Percentiles rank a stretch among this genome's conserved stretches.
Evolutionary conservation across 2,888 invertebrate genomes (phyloP).

Genomic region (Spodoptera littoralis): DNA sequence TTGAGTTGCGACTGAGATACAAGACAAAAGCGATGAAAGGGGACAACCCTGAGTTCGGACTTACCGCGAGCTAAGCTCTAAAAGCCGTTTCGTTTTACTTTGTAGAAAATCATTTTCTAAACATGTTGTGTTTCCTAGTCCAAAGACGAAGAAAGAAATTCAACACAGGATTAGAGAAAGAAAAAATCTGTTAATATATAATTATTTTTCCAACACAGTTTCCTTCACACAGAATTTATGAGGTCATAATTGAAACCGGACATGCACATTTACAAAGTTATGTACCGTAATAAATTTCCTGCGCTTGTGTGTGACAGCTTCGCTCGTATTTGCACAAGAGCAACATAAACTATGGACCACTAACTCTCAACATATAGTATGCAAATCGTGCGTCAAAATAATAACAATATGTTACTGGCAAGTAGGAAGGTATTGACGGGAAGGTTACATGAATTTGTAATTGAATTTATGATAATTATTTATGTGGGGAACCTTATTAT

Average conservation of each 20-base stretch:
- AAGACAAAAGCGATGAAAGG: slow-evolving; percentile 45
- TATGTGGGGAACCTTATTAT: no score
- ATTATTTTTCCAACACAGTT: slow-evolving; percentile 1
- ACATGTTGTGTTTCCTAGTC: background rate
- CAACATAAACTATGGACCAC: slow-evolving; percentile 19
- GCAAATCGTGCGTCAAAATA: slow-evolving; percentile 27
- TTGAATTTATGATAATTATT: slow-evolving; percentile 1
- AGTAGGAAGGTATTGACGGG: slow-evolving; percentile 5
- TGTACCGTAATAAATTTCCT: slow-evolving; percentile 39
- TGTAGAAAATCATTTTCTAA: slow-evolving; percentile 5
- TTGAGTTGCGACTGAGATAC: slow-evolving; percentile 33
- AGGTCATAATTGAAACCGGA: slow-evolving; percentile 28
- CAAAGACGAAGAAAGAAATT: slow-evolving; percentile 3
- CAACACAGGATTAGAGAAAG: background rate
- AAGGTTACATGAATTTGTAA: slow-evolving; percentile 5
- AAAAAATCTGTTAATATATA: background rate
- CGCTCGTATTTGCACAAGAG: slow-evolving; percentile 24
- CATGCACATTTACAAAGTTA: slow-evolving; percentile 23
- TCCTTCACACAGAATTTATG: slow-evolving; percentile 5
- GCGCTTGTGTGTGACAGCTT: slow-evolving; percentile 38
- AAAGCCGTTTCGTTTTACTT: slow-evolving; percentile 22
- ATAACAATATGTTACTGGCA: slow-evolving; percentile 13
- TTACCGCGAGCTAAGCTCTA: slow-evolving; percentile 24
- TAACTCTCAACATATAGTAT: slow-evolving; percentile 25
- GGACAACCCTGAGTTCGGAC: slow-evolving; percentile 16